Base-by-base conservation (phyloP, 2,797 vertebrate species). In the Rhinoraja longicauda region DNA sequence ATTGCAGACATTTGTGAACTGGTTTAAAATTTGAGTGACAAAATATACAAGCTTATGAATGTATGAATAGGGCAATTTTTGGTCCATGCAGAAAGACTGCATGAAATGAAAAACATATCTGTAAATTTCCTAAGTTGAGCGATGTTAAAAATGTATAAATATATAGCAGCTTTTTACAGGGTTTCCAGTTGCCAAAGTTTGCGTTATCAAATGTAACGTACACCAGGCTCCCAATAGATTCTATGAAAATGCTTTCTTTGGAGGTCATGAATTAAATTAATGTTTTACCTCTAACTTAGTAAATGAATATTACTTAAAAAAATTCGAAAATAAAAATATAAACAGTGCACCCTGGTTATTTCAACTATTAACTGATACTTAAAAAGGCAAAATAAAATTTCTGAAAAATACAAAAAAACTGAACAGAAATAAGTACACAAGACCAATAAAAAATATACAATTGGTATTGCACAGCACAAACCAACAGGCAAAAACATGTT, bases 91-190 rank as follows among this genome's bases (percentile, higher is more conserved):
- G 70, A 73, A 92, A 92, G 90, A 92, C 39, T 75, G 67, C 90
- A 73, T 92, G 90, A 92, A 92, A 92, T 92, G 90, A 92, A 75
- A 17, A 92, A 75, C n/a, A 67, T 45, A 73, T 75, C 70, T 92
- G 90, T 92, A 92, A 53, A 53, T 75, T 75, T 73, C 70, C 90
- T 92, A 75, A 26, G 45, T 73, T 92, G 36, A 92, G 90, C 70
- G 53, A 92, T 73, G 70, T 92, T 92, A 92, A 92, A 92, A 92
- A 92, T 72, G 70, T 92, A 92, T 92, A 92, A 92, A 92, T 92
- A 92, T 92, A 75, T 92, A 92, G 90, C 90, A 92, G 90, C 90
- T 73, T 92, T 72, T 92, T 92, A 92, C 72, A 92, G 26, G 90
- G 90, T 45, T 92, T 92, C 90, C 90, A 92, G 90, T 92, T 92